These are phyloP conservation scores for Leucophenga montana DNA, from an alignment of 2,888 invertebrate species.

Conservation along the genomic window DNA sequence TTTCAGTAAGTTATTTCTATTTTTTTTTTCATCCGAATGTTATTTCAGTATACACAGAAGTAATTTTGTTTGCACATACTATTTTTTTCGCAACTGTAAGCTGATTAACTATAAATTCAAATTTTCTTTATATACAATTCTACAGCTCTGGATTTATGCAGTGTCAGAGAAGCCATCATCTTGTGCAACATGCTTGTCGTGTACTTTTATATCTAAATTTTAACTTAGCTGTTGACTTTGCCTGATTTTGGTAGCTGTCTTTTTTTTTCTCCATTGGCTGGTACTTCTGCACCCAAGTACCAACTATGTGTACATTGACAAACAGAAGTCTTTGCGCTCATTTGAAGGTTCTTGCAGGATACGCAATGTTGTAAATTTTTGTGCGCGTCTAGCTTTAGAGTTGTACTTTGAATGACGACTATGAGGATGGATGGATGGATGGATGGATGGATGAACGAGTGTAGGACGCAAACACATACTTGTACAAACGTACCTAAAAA, in stretches of 20 bases:
- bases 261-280: neutral
- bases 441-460: neutral
- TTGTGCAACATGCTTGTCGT: neutral
- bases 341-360: slow-evolving; percentile 33
- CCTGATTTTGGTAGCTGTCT: neutral
- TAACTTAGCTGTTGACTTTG: slow-evolving; percentile 18
- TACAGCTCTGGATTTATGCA: neutral
- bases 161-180: neutral
- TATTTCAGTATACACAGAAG: too few species aligned
- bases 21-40: too few species aligned
- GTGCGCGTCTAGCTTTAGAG: neutral
- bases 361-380: slow-evolving; percentile 23
- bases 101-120: slow-evolving; percentile 20
- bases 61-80: neutral
- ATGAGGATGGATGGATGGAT: neutral
- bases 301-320: slow-evolving; percentile 31
- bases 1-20: neutral
- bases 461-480: too few species aligned
- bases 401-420: too few species aligned
- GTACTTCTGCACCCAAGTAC: neutral
- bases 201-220: slow-evolving; percentile 1
- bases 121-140: too few species aligned
- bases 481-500: too few species aligned
- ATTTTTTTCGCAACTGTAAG: neutral
- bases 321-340: slow-evolving; percentile 21